Base-by-base conservation (phyloP, 2,888 invertebrate species). In the Pteria penguin region DNA sequence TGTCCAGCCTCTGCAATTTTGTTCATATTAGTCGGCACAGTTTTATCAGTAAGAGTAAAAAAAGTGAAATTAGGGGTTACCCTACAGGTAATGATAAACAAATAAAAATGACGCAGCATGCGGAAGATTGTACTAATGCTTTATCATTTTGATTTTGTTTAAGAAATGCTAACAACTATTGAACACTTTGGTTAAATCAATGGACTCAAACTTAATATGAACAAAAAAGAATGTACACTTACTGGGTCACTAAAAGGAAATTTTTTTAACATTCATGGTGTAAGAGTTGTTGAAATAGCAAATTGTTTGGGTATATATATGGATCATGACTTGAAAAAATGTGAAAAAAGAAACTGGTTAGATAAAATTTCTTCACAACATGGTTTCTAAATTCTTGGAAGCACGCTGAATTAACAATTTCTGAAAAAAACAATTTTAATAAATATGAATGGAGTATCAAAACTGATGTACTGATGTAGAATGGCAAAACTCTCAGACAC, bases 1-100 rank as follows among this genome's bases (percentile, higher is more conserved):
- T 66, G 66, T 27, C 66, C 27, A 52, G 54, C 52, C 24, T 66
- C 54, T 66, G 66, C 54, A 27, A 36, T 54, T 8, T n/a, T 45
- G 4, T 66, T 27, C 52, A 22, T 52, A 27, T 29, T 66, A 18
- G 54, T 54, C 18, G 27, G 5, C 22, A 54, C 45, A 54, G 36
- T 66, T 18, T 18, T 27, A 27, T 32, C 27, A 2, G 29, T 66
- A 26, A 26, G 26, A 14, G 24, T 54, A 11, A 66, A 52, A 1
- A 24, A 26, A 26, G 4, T 24, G 4, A 26, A 4, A 66, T 52
- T 22, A 52, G 26, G 14, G 29, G 52, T 4, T 27, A 5, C 2
- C 24, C 22, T 33, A 14, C 11, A 4, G 2, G 5, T 4, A 52
- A 27, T 24, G 63, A 14, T n/a, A 31, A 27, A 26, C 4, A 66